phyloP scores from a whole-genome alignment of 2,888 invertebrate species.

The Cheilosia variabilis region DNA sequence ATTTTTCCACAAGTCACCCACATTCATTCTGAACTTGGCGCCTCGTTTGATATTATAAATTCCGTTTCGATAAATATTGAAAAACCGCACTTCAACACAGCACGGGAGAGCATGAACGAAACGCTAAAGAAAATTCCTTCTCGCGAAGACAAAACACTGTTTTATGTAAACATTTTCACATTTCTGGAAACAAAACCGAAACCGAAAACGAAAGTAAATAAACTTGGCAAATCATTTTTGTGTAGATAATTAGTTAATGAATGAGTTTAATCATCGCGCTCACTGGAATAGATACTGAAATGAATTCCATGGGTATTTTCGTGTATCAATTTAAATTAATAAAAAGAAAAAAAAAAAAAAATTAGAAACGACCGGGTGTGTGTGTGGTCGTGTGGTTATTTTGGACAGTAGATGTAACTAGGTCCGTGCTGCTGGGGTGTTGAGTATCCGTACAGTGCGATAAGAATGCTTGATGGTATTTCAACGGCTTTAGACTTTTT shows the following conservation, averaged over 20 bases:
- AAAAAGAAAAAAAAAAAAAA: constrained; percentile 11
- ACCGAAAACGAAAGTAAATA: constrained; percentile 56
- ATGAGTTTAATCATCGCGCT: constrained; percentile 55
- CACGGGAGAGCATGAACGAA: neutral
- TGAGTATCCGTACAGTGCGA: neutral
- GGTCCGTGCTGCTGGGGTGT: too few relatives aligned
- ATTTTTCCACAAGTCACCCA: constrained; percentile 9
- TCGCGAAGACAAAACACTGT: constrained; percentile 23
- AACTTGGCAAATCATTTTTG: constrained; percentile 29
- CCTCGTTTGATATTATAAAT: constrained; percentile 15
- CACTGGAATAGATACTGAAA: constrained; percentile 56
- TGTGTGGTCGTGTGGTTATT: constrained; percentile 1
- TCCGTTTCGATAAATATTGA: neutral
- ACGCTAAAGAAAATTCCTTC: neutral
- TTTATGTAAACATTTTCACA: constrained; percentile 50
- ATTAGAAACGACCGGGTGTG: neutral
- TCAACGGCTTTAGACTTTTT: constrained; percentile 10
- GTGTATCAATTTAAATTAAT: constrained; percentile 58
- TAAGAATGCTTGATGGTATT: constrained; percentile 22
- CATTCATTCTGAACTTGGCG: neutral
- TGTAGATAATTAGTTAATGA: constrained; percentile 61
- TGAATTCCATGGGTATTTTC: constrained; percentile 52
- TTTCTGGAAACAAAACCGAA: constrained; percentile 30
- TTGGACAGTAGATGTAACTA: constrained; percentile 7
- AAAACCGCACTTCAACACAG: neutral